Percentiles rank a stretch among this genome's conserved stretches.
phyloP scores from a whole-genome alignment of 2,888 invertebrate species.

The Criorhina ranunculi region DNA sequence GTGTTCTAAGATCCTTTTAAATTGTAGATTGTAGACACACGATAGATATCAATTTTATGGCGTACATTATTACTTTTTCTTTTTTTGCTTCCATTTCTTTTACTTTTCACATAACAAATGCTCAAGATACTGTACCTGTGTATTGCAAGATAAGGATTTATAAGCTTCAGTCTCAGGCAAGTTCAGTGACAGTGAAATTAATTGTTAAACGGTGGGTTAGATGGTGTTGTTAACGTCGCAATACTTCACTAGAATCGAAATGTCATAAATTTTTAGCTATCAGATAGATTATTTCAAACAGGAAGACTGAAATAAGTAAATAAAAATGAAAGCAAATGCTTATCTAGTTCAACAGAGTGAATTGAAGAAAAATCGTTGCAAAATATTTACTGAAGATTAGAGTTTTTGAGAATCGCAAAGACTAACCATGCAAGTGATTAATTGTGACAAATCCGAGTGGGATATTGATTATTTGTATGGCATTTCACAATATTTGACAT shows the following conservation, averaged over 20 bases:
- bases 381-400: constrained; percentile 30
- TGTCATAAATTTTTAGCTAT: constrained; percentile 2
- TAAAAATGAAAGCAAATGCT: background rate
- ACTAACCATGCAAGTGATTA: no score
- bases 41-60: background rate
- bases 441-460: constrained; percentile 11
- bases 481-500: background rate
- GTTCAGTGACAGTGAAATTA: background rate
- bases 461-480: constrained; percentile 9
- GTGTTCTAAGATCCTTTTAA: constrained; percentile 10
- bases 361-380: constrained; percentile 11
- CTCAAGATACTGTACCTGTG: background rate
- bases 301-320: background rate
- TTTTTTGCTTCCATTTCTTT: background rate
- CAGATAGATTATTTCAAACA: background rate
- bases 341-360: constrained; percentile 22
- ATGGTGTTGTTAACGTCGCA: background rate
- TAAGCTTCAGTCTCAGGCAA: background rate
- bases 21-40: background rate
- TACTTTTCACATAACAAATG: background rate
- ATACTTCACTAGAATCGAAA: background rate
- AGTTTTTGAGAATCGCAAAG: background rate
- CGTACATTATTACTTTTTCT: background rate
- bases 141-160: background rate
- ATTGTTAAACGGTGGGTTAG: background rate